phyloP scores from a whole-genome alignment of 2,888 invertebrate species.

The Epinotia ramella region DNA sequence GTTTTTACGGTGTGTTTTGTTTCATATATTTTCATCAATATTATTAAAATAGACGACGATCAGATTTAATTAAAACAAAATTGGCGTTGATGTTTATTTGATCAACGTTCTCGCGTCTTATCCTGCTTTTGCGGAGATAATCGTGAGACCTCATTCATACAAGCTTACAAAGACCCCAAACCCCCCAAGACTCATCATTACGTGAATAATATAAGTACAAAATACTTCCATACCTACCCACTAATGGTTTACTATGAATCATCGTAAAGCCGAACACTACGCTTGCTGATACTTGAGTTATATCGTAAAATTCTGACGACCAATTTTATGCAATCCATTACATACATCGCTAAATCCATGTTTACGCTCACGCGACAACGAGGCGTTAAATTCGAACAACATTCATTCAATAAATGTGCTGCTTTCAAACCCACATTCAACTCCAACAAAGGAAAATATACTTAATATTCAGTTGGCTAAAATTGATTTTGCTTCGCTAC shows the following conservation, averaged over 20 bases:
- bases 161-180: too few relatives aligned
- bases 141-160: too few relatives aligned
- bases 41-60: too few relatives aligned
- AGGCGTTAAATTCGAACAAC: slow-evolving; percentile 36
- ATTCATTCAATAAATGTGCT: slow-evolving; percentile 3
- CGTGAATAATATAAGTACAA: too few relatives aligned
- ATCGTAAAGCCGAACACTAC: background rate
- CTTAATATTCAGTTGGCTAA: background rate
- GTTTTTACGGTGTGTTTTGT: too few relatives aligned
- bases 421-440: background rate
- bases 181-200: too few relatives aligned
- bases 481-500: background rate
- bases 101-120: too few relatives aligned
- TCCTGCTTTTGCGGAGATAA: too few relatives aligned
- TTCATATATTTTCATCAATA: too few relatives aligned
- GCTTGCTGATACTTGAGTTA: background rate
- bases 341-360: slow-evolving; percentile 21
- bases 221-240: background rate
- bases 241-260: background rate
- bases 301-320: slow-evolving; percentile 5
- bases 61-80: too few relatives aligned
- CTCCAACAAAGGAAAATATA: background rate
- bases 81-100: too few relatives aligned
- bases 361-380: slow-evolving; percentile 34
- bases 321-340: slow-evolving; percentile 12